Evolutionary conservation across 92 coral and sea anemone species (phyloP).

Genomic region (Pocillopora grandis): DNA sequence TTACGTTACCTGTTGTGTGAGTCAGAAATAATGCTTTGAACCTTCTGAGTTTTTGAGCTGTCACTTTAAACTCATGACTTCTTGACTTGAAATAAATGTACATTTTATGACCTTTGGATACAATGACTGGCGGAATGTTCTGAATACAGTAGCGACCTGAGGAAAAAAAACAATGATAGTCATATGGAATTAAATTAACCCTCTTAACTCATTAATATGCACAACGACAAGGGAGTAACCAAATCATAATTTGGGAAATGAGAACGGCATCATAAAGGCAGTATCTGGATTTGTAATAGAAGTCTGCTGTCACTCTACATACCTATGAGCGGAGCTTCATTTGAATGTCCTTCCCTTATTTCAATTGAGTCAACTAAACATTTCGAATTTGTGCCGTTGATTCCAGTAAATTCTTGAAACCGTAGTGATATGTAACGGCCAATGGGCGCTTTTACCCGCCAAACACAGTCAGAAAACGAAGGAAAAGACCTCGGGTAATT

Average conservation of each 20-base stretch:
- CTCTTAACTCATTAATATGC: no score
- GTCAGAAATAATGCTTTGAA: slow-evolving; percentile 61
- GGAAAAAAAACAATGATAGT: neutral
- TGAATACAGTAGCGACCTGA: slow-evolving; percentile 68
- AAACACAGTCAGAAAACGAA: slow-evolving; percentile 70
- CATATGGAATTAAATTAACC: no score
- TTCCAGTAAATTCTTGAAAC: slow-evolving; percentile 70
- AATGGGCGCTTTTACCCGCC: slow-evolving; percentile 79
- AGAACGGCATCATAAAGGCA: no score
- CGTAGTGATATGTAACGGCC: slow-evolving; percentile 78
- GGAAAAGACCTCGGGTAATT: slow-evolving; percentile 82
- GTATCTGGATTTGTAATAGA: no score
- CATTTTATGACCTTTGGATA: slow-evolving; percentile 75
- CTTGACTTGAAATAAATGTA: slow-evolving; percentile 64
- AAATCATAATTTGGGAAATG: no score
- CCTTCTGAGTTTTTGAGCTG: slow-evolving; percentile 6
- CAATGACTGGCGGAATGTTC: slow-evolving; percentile 67
- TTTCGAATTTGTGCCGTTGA: slow-evolving; percentile 66
- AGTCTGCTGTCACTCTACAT: neutral
- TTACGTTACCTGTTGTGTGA: slow-evolving; percentile 64
- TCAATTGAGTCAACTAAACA: slow-evolving; percentile 74
- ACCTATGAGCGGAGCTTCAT: slow-evolving; percentile 63
- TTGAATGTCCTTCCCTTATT: slow-evolving; percentile 70
- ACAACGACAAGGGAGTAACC: no score
- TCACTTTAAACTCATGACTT: neutral